Percentiles rank a stretch among this genome's conserved stretches.
These are phyloP conservation scores for Aphis gossypii DNA, from an alignment of 1,140 invertebrate species.

Conservation along the genomic window DNA sequence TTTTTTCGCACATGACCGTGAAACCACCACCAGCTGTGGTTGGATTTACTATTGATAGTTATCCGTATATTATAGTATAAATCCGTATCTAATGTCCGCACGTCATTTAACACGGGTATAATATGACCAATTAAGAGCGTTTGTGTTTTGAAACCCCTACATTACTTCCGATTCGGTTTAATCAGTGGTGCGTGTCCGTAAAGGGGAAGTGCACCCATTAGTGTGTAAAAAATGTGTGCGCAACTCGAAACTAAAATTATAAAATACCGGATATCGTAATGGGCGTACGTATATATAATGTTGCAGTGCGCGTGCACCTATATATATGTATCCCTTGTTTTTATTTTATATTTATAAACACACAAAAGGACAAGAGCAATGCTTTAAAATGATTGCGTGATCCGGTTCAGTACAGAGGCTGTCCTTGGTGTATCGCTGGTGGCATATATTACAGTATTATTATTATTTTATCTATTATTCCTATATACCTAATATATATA, in stretches of 20 bases:
- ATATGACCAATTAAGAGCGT: slow-evolving; percentile 41
- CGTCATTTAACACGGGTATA: slow-evolving; percentile 50
- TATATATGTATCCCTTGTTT: slow-evolving; percentile 22
- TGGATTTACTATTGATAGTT: neutral
- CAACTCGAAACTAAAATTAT: slow-evolving; percentile 29
- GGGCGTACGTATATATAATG: neutral
- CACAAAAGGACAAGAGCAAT: slow-evolving; percentile 14
- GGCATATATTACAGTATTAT: neutral
- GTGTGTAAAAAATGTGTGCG: slow-evolving; percentile 11
- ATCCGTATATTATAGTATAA: neutral
- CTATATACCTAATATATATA: neutral
- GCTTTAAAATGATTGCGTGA: slow-evolving; percentile 15
- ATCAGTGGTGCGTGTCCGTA: slow-evolving; percentile 22
- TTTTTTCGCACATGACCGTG: slow-evolving; percentile 34
- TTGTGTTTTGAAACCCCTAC: slow-evolving; percentile 30
- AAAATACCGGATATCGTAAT: slow-evolving; percentile 39
- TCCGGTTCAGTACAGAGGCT: slow-evolving; percentile 25
- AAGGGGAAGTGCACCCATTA: slow-evolving; percentile 38
- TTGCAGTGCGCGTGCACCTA: neutral
- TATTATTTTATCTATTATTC: neutral
- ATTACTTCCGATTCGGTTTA: slow-evolving; percentile 38
- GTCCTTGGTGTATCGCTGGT: slow-evolving; percentile 25
- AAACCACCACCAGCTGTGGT: neutral
- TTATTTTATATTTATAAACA: slow-evolving; percentile 38
- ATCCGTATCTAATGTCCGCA: slow-evolving; percentile 27